Base-by-base conservation (phyloP, 2,113 vertebrate genomes). In the Atherinomorus stipes region DNA sequence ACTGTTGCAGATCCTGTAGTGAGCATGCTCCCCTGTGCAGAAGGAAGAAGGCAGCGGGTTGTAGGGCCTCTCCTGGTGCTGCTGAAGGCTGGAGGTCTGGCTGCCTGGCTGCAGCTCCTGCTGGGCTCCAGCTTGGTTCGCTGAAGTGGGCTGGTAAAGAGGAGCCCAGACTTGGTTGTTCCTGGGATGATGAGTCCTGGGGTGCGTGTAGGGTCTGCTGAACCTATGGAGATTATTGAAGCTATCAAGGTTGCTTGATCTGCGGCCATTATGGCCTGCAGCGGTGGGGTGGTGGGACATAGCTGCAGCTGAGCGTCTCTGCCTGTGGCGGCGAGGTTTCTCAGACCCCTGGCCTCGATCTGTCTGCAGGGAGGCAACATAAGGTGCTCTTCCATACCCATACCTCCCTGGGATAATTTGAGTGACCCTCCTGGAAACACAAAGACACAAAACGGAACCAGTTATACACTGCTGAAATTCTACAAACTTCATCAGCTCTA, bases 341-440 rank as follows among this genome's bases (percentile, higher is more conserved):
- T 47, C 62, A 1, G 73, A 65, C 44, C 37, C 28, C 60, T 91
- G 94, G 0, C 92, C 86, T 0, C 88, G 84, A 44, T 96, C 94
- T 0, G 90, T 95, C 86, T 96, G 95, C 59, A 96, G 66, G 0
- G 96, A 92, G 50, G 96, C 76, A 54, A 95, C 94, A 71, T 95
- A 95, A 0, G 96, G 96, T 47, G 95, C 94, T 84, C 94, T 96
- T 0, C 98, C 96, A 19, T 96, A 98, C 23, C 96, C 97, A 1
- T 98, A 98, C 76, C 91, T 95, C 44, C 98, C 97, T 2, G 98
- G 96, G 44, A 86, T 87, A 2, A 98, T 96, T 26, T 90, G 87
- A 38, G 78, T 91, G 63, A 90, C 91, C 90, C 85, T 94, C 92
- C 96, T 98, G 76, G 21, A 75, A 62, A 90, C 13, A 84, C 16